Base-by-base conservation (phyloP, 2,797 vertebrate genomes). In the Semaprochilodus insignis region DNA sequence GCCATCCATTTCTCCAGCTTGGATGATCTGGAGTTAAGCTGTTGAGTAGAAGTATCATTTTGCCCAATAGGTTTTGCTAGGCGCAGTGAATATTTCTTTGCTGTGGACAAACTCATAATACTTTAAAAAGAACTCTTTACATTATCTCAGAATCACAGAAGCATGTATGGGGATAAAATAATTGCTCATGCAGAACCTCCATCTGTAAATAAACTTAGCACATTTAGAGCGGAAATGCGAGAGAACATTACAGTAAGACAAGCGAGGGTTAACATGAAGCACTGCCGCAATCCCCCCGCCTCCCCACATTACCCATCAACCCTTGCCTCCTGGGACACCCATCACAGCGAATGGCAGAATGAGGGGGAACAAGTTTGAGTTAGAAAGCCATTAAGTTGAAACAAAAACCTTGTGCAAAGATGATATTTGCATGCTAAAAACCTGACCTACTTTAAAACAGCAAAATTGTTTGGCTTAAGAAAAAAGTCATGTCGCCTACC, bases 361-460 rank as follows among this genome's bases (percentile, higher is more conserved):
- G 86, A 92, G 85, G 90, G 86, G 87, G 91, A 90, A 91, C 78
- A 86, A 84, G 87, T 91, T 87, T 91, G 87, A 93, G 88, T 90
- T 85, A 89, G 81, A 91, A 90, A 93, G 91, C 88, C 90, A 92
- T 91, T 90, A 91, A 91, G 94, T 90, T 82, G 76, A 87, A 90
- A 90, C 86, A 88, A 91, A 92, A 90, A 85, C 89, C 82, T 75
- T 77, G 83, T 74, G 71, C 82, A 86, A 83, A 75, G 71, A 88
- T 88, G 81, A 83, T 86, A 88, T 92, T 90, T 92, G 81, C 82
- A 86, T 91, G 89, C 90, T 92, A 91, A 93, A 71, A 92, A 87
- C 86, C 88, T 93, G 95, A 91, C 93, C 93, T 93, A 93, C 90
- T 94, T 94, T 83, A 88, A 91, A 86, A 91, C 88, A 83, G 84